phyloP scores from a whole-genome alignment of 2,113 vertebrate species.

The Formicarius rufipectus region DNA sequence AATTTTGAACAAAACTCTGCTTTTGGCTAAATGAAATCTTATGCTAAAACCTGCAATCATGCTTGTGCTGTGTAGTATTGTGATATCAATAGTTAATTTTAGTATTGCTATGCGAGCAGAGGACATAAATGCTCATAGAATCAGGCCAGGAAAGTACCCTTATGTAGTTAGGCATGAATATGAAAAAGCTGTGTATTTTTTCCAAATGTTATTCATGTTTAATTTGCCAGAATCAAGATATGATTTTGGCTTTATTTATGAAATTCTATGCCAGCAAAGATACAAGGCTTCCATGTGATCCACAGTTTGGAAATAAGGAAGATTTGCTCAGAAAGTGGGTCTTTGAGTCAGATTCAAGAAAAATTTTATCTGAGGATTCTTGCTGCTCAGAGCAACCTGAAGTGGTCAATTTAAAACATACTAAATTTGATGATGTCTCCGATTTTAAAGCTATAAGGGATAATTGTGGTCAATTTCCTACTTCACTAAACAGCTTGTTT shows the following conservation, averaged over 20 bases:
- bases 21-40: neutral
- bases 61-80: neutral
- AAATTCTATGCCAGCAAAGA: slow-evolving; percentile 49
- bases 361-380: neutral
- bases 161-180: slow-evolving; percentile 35
- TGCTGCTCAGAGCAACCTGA: neutral
- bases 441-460: neutral
- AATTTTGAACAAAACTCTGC: neutral
- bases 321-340: slow-evolving; percentile 20
- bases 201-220: slow-evolving; percentile 52
- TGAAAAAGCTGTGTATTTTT: slow-evolving; percentile 57
- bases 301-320: slow-evolving; percentile 53
- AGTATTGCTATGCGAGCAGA: neutral
- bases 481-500: neutral
- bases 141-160: slow-evolving; percentile 12
- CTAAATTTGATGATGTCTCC: neutral
- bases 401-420: neutral
- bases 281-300: slow-evolving; percentile 41
- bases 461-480: neutral
- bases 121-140: slow-evolving; percentile 35
- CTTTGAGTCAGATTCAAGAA: neutral
- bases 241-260: slow-evolving; percentile 43
- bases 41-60: neutral
- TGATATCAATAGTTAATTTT: slow-evolving; percentile 20
- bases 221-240: slow-evolving; percentile 57